Conservation (phyloP, 2,888 invertebrate species). For the Campoplex nolae region DNA sequence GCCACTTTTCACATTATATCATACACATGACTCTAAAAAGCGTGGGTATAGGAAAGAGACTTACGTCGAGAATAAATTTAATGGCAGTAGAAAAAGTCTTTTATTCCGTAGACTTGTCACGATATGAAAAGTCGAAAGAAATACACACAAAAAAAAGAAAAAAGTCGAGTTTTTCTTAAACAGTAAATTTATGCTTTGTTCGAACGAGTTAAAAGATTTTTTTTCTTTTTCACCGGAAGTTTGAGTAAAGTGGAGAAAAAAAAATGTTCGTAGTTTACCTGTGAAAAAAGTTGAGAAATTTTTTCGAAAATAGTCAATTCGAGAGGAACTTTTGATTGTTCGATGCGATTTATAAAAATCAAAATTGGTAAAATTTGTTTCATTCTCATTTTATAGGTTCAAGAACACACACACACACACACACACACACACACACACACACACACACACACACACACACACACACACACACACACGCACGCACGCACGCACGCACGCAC, state of each 20-base stretch:
- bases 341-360: not conserved
- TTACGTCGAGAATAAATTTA: conserved; percentile 36
- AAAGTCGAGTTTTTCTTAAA: not conserved
- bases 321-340: not conserved
- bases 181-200: not conserved
- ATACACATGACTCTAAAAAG: conserved; percentile 22
- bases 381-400: not conserved
- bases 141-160: not conserved
- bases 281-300: not conserved
- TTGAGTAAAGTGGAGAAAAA: not conserved
- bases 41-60: conserved; percentile 52
- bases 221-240: not conserved
- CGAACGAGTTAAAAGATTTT: not conserved
- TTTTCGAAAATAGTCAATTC: not conserved
- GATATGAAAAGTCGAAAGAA: not conserved
- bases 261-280: not conserved
- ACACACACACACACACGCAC: too few relatives aligned
- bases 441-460: too few relatives aligned
- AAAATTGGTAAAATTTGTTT: not conserved
- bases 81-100: conserved; percentile 50
- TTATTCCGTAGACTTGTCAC: conserved; percentile 16
- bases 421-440: too few relatives aligned
- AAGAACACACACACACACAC: not conserved
- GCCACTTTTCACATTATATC: conserved; percentile 50
- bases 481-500: too few relatives aligned